Conservation (phyloP, 1,140 invertebrate species). For the Carcinoscorpius rotundicauda region DNA sequence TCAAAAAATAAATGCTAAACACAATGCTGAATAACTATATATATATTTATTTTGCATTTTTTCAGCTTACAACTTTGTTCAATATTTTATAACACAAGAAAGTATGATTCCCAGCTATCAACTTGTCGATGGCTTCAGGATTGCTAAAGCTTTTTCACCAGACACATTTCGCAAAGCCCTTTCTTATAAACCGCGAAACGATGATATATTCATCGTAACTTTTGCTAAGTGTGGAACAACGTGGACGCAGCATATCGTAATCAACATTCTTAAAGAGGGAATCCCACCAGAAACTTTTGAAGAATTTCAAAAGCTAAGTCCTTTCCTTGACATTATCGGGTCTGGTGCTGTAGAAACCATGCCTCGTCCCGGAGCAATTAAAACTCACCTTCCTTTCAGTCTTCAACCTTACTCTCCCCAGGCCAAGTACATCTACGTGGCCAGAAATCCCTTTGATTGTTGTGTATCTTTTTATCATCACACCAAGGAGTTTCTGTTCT, state of each 20-base stretch:
- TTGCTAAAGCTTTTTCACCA: conserved; percentile 4
- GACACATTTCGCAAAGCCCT: conserved; percentile 11
- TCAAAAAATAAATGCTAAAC: too few relatives aligned
- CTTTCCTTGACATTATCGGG: conserved; percentile 16
- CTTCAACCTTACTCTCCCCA: conserved; percentile 11
- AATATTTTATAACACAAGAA: neutral
- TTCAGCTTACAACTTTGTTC: too few relatives aligned
- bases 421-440: conserved; percentile 21
- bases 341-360: conserved; percentile 17
- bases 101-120: neutral
- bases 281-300: conserved; percentile 6
- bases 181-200: conserved; percentile 6
- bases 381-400: conserved; percentile 18
- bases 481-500: conserved; percentile 16
- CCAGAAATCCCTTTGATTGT: conserved; percentile 19
- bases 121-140: conserved; percentile 3
- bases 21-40: too few relatives aligned
- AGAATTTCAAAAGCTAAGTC: conserved; percentile 8
- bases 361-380: conserved; percentile 13
- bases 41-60: too few relatives aligned
- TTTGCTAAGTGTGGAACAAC: conserved; percentile 22
- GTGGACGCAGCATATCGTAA: neutral
- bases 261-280: conserved; percentile 15
- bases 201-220: conserved; percentile 19
- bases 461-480: conserved; percentile 37